Percentiles rank a stretch among this genome's conserved stretches.
Conservation (phyloP, 2,797 vertebrate species). For the Acanthiza pusilla region DNA sequence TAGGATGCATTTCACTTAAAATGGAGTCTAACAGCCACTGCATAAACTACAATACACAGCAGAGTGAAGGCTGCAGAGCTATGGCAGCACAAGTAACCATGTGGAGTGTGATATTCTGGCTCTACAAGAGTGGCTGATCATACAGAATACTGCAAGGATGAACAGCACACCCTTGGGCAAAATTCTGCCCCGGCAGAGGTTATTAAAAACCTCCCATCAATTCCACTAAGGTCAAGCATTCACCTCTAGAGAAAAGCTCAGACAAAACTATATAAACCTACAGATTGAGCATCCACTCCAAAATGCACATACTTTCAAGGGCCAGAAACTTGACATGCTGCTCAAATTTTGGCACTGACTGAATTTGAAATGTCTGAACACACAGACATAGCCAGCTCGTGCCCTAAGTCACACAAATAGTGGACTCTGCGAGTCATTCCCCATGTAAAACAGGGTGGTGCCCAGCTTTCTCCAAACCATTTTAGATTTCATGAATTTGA, state of each 20-base stretch:
- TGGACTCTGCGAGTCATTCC: neutral
- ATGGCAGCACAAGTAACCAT: neutral
- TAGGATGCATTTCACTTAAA: neutral
- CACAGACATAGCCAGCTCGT: neutral
- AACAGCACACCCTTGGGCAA: neutral
- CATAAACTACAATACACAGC: rapidly evolving
- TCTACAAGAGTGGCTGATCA: neutral
- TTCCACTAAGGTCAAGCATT: neutral
- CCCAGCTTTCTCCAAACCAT: neutral
- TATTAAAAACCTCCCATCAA: neutral
- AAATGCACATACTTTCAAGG: neutral
- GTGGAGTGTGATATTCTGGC: neutral
- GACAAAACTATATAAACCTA: neutral
- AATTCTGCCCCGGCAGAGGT: neutral
- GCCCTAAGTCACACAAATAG: neutral
- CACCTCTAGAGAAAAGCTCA: neutral
- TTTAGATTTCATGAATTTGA: neutral
- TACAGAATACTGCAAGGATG: neutral
- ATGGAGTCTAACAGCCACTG: neutral
- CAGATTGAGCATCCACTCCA: rapidly evolving
- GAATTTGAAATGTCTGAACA: neutral
- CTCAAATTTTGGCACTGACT: neutral
- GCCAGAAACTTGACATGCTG: neutral
- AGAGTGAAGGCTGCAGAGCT: neutral
- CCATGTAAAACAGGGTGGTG: rapidly evolving